Base-by-base conservation (phyloP, 1,140 invertebrate species). In the Oedothorax gibbosus region DNA sequence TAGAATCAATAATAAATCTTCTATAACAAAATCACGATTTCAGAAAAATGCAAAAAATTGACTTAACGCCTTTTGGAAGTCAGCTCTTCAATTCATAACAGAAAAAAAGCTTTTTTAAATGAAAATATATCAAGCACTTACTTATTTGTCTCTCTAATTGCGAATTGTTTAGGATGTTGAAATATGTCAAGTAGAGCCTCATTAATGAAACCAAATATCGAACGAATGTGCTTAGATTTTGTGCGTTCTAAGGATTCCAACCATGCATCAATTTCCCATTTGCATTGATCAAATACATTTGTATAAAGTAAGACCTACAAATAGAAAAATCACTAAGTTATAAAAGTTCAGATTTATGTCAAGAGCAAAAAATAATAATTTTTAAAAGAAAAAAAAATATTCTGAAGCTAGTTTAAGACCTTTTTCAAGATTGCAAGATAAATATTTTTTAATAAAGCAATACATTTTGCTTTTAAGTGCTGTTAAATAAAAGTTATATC, bases 181-280 rank as follows among this genome's bases (percentile, higher is more conserved):
- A 85, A 21, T 14, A 78, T 15, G 8, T 12, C n/a, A 53, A 71
- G n/a, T 0, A 85, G 15, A 35, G 64, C 12, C 8, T 60, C 50
- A 53, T 68, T 78, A 35, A 85, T 71, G 14, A 85, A 62, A 21
- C 53, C 75, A 85, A 78, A 66, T 71, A 85, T 54, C 18, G 18
- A 11, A 9, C 64, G 65, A 21, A 78, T 21, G 56, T 78, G 53
- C 21, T 51, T 69, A 53, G 64, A 51, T 53, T 85, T 77, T 15
- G 57, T 20, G 21, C 12, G 21, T 65, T 78, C 72, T 12, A 85
- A 15, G 21, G 73, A n/a, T 53, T 69, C 54, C 18, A 78, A 60
- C 75, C 83, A 85, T 4, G 72, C 12, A 71, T 77, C 65, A 51
- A 72, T 64, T 64, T 85, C 83, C 83, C 83, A 85, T 8, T 71